Evolutionary conservation across 2,113 vertebrate genomes (phyloP), one percentile per base, ranked within the genome.

Genomic region (Albula glossodonta): DNA sequence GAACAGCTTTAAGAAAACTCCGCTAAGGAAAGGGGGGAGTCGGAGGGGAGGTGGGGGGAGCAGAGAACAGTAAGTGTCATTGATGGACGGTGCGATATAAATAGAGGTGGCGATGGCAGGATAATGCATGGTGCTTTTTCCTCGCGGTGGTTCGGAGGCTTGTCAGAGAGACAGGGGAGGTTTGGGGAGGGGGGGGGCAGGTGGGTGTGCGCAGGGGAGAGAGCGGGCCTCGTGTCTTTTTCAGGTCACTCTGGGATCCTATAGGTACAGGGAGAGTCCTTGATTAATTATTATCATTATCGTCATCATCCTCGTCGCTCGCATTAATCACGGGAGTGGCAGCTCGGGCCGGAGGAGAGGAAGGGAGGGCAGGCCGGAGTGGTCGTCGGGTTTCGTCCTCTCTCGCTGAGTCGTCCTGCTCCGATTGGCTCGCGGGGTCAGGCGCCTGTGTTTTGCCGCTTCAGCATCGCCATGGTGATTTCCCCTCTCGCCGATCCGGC

Each of bases 11-110:
- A 95, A 93, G 93, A 93, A 95, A 95, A 95, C 93, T 95, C 92
- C 91, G 91, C 91, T 93, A 10, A 31, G 52, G 22, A 88, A 89
- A 88, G 70, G 90, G 89, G 78, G 84, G 84, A 90, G 90, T 89
- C 85, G 83, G n/a, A 15, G 41, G 81, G 51, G 70, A n/a, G 22
- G 52, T 74, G 79, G 88, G 90, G 90, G 91, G 89, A 87, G 90
- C 60, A 5, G 93, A 92, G 94, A 92, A 92, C 91, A 93, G 91
- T 94, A 95, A 94, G 94, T 95, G 94, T 95, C 95, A 93, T 94
- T 96, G 95, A 96, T 96, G 94, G 95, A 96, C 94, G 94, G 95
- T 92, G 90, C 90, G 93, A 94, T 96, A 96, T 94, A 96, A 96
- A 96, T 96, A 96, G 95, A 93, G 91, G 86, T 91, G 89, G 92